Percentiles rank a stretch among this genome's conserved stretches.
Evolutionary conservation across 1,140 invertebrate species (phyloP).

Genomic region (Lepidurus couesii): DNA sequence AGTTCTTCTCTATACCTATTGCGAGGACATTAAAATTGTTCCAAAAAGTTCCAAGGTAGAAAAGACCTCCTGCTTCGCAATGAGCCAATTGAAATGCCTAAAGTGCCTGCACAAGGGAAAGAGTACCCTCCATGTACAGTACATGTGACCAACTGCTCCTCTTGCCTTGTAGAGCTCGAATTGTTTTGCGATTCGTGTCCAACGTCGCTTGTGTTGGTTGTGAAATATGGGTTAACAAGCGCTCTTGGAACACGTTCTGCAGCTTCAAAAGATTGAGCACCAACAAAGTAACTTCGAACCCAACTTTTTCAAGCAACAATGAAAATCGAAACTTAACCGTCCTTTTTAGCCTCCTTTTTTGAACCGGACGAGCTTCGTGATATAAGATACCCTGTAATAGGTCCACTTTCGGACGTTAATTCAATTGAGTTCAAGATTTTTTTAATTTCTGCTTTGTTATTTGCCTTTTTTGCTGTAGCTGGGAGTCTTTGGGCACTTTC

Average conservation of each 20-base stretch:
- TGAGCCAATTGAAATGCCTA: neutral
- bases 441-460: neutral
- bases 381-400: neutral
- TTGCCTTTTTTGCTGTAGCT: neutral
- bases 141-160: neutral
- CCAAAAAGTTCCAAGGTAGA: neutral
- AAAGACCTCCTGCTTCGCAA: slow-evolving; percentile 7
- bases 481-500: no score
- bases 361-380: neutral
- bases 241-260: no score
- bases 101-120: neutral
- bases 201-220: no score
- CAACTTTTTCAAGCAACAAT: no score
- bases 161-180: neutral
- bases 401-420: neutral
- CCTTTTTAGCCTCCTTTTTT: no score
- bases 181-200: no score
- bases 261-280: no score
- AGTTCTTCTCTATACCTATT: neutral
- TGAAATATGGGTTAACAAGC: no score
- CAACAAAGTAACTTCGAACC: no score
- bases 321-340: no score
- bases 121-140: neutral
- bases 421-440: neutral
- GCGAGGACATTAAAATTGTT: slow-evolving; percentile 22